Conservation (phyloP, 2,113 vertebrate genomes). For the Passer montanus region DNA sequence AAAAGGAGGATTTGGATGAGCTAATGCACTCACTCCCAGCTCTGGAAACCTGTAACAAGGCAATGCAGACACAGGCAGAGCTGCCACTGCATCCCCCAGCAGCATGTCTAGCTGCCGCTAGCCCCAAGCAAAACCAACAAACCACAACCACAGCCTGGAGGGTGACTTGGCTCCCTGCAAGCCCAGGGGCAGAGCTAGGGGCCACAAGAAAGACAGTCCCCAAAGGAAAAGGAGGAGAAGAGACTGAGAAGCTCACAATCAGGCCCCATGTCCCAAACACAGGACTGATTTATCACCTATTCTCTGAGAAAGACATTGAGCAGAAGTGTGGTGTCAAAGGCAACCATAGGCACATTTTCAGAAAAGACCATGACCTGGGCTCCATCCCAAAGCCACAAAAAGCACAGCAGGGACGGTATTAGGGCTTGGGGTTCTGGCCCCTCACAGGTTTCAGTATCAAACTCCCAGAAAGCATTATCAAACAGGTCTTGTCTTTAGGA, state of each 20-base stretch:
- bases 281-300: neutral
- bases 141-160: neutral
- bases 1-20: neutral
- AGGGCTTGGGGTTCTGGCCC: neutral
- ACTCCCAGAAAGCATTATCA: neutral
- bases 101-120: neutral
- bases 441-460: neutral
- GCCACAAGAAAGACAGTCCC: neutral
- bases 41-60: accelerated
- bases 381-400: neutral
- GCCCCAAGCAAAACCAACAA: neutral
- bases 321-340: neutral
- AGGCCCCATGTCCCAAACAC: neutral
- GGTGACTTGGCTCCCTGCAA: neutral
- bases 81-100: neutral
- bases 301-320: neutral
- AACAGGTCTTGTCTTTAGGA: neutral
- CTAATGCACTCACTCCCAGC: neutral
- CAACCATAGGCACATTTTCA: neutral
- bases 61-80: neutral
- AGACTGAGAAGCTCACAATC: neutral
- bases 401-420: neutral
- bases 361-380: neutral
- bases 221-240: neutral
- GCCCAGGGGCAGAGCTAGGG: neutral